Evolutionary conservation across 2,888 invertebrate species (phyloP).

Genomic region (Drosophila algonquin): DNA sequence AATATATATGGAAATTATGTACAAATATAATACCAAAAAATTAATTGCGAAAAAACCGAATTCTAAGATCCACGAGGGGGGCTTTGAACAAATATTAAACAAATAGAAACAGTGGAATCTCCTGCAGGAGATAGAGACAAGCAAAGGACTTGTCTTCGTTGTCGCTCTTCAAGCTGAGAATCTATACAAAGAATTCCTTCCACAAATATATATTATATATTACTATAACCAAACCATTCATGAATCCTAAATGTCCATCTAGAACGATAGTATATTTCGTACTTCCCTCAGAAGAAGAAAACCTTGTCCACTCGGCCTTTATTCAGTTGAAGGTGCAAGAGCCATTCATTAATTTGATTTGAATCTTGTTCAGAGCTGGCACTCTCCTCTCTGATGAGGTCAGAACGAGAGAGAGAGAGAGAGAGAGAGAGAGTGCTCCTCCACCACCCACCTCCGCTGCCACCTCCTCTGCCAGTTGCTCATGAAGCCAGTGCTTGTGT

Average conservation of each 20-base stretch:
- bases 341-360: conserved; percentile 55
- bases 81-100: too few species aligned
- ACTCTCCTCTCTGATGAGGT: conserved; percentile 49
- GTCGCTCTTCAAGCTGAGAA: too few species aligned
- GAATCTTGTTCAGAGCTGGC: conserved; percentile 27
- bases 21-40: conserved; percentile 5
- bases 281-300: conserved; percentile 4
- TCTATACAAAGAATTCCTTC: background rate
- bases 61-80: background rate
- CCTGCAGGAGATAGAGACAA: too few species aligned
- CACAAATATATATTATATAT: too few species aligned
- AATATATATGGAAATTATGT: conserved; percentile 22
- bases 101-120: too few species aligned
- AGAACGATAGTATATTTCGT: conserved; percentile 3
- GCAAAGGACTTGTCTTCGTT: too few species aligned
- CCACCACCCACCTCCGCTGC: background rate
- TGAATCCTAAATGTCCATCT: background rate
- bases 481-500: background rate
- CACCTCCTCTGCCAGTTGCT: background rate
- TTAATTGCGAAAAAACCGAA: background rate
- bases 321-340: conserved; percentile 23
- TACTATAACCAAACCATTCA: too few species aligned
- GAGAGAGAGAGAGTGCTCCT: too few species aligned
- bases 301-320: conserved; percentile 13
- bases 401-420: conserved; percentile 24